phyloP scores from a whole-genome alignment of 2,888 invertebrate species.

The Allacma fusca region DNA sequence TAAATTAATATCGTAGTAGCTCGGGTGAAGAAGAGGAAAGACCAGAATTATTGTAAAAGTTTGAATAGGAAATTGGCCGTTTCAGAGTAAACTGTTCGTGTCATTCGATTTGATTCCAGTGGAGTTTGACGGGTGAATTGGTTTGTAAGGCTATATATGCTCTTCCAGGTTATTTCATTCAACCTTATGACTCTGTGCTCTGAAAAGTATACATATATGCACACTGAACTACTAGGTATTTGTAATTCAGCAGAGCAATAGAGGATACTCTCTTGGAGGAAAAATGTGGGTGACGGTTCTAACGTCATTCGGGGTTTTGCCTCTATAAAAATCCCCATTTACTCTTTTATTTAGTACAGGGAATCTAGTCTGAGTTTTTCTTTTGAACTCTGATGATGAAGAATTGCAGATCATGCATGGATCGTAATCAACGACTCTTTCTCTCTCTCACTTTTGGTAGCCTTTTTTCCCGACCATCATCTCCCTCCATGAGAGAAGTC shows the following conservation, averaged over 20 bases:
- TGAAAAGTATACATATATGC: neutral
- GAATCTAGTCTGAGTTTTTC: slow-evolving; percentile 24
- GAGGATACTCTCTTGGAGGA: neutral
- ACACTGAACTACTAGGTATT: neutral
- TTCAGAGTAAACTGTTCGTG: slow-evolving; percentile 48
- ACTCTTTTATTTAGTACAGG: slow-evolving; percentile 34
- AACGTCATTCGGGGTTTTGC: neutral
- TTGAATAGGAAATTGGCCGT: slow-evolving; percentile 44
- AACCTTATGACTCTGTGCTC: too few relatives aligned
- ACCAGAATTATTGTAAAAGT: slow-evolving; percentile 23
- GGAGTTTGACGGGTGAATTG: slow-evolving; percentile 40
- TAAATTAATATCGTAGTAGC: neutral
- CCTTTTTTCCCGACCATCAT: slow-evolving; percentile 23
- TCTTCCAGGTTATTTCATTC: too few relatives aligned
- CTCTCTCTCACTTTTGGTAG: slow-evolving; percentile 25
- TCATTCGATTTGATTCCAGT: slow-evolving; percentile 48
- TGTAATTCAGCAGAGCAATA: neutral
- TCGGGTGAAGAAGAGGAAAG: slow-evolving; percentile 11
- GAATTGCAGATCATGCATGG: slow-evolving; percentile 39
- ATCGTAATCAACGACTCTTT: slow-evolving; percentile 39
- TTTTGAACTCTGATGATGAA: slow-evolving; percentile 33
- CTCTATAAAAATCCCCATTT: slow-evolving; percentile 39
- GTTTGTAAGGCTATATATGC: neutral
- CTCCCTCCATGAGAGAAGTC: slow-evolving; percentile 16
- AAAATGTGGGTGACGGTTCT: neutral